Evolutionary conservation across 2,888 invertebrate genomes (phyloP), one percentile per base, ranked within the genome.

Genomic region (Phyllotreta cruciferae): DNA sequence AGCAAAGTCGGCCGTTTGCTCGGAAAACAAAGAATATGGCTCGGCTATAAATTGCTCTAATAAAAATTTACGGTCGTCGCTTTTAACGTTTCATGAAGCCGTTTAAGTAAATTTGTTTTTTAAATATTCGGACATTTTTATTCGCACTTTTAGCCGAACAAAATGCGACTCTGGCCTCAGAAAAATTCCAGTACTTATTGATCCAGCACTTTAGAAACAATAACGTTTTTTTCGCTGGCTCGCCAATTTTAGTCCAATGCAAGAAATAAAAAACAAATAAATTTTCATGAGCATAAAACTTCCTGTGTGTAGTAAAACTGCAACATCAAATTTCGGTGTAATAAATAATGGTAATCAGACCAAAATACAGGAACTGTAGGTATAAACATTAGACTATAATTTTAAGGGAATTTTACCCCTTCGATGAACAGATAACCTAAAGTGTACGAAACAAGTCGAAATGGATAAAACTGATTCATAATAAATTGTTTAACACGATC

Each of bases 401-500:
- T 36, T 39, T 37, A 56, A 56, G 13, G n/a, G 36, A 45, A 49
- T 47, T 49, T 34, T 57, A 37, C 39, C 50, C 38, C 34, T 9
- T 34, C 11, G 57, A 57, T 57, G 57, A 39, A 49, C 41, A 49
- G 57, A 57, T 57, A 57, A 49, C 24, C 24, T 4, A 24, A 24
- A 24, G 24, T 24, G 11, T 14, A 41, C 39, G n/a, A 54, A 24
- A 54, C 11, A 54, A 39, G 49, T 47, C 7, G 13, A 49, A 38
- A 39, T 49, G 35, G 14, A 56, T 42, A 35, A 45, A 47, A 56
- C 53, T 57, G 55, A 60, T 63, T 62, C 56, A 60, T 67, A 66
- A 69, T 69, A 64, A 52, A 62, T 60, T 67, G 65, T 72, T 70
- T 66, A 69, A 68, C 66, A 65, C 70, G 70, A 50, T 54, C 66